Evolutionary conservation across 2,113 vertebrate species (phyloP).

Genomic region (Pristiophorus japonicus): DNA sequence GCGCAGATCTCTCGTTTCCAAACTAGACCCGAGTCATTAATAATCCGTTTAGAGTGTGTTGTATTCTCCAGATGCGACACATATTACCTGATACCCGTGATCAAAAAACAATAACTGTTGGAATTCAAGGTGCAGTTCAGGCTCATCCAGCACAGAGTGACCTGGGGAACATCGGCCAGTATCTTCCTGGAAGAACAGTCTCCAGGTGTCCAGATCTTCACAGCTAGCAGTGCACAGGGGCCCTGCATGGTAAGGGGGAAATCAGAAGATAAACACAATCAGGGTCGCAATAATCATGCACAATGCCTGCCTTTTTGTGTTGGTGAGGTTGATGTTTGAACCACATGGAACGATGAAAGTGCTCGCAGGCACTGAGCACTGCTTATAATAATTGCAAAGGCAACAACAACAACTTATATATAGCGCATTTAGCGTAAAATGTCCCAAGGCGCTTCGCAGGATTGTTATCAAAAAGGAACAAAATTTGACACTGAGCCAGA

Average conservation of each 20-base stretch:
- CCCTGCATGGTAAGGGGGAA: neutral
- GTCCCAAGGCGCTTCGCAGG: too few species aligned
- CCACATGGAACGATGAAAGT: too few species aligned
- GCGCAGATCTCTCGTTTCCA: too few species aligned
- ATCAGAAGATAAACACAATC: neutral
- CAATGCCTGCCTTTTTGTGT: neutral
- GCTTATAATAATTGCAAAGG: neutral
- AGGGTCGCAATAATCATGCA: rapidly evolving
- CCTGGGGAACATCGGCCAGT: rapidly evolving
- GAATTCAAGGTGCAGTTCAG: neutral
- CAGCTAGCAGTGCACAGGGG: neutral
- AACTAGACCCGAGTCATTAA: too few species aligned
- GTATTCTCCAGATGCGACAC: too few species aligned
- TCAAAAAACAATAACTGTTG: rapidly evolving
- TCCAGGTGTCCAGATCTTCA: too few species aligned
- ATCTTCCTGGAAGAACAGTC: neutral
- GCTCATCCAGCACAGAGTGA: neutral
- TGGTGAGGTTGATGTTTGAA: too few species aligned
- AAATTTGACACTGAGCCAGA: too few species aligned
- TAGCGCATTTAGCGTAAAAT: too few species aligned
- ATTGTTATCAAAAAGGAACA: too few species aligned
- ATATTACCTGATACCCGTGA: neutral
- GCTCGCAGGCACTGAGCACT: neutral
- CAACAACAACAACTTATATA: neutral
- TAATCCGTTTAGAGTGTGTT: too few species aligned